Evolutionary conservation across 30 jellyfish, hydroid and myxozoan species (phyloP).

Genomic region (Rhopilema esculentum): DNA sequence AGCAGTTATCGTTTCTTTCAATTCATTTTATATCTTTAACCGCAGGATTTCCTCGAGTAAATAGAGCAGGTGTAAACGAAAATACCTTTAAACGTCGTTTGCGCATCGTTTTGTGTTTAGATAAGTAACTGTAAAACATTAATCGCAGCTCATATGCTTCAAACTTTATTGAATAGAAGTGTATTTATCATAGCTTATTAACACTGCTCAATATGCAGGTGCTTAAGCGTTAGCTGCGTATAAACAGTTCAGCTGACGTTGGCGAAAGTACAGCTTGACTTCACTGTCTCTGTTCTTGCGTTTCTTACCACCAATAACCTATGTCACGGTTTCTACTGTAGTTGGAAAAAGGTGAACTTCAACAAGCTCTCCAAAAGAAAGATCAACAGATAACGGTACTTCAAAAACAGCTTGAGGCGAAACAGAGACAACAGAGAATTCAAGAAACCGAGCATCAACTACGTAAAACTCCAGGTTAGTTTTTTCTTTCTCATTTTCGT

Average conservation of each 20-base stretch:
- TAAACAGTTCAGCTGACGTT: neutral
- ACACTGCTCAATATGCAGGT: neutral
- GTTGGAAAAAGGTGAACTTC: constrained; percentile 60
- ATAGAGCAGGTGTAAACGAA: too few relatives aligned
- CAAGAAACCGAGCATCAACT: constrained; percentile 12
- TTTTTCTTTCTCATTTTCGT: too few relatives aligned
- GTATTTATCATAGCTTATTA: neutral
- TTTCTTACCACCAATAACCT: too few relatives aligned
- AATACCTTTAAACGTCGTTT: too few relatives aligned
- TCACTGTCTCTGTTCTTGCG: too few relatives aligned
- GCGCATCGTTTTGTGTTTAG: too few relatives aligned
- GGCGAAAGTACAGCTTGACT: neutral
- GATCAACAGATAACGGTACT: constrained; percentile 27
- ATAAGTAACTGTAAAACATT: too few relatives aligned
- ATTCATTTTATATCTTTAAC: too few relatives aligned
- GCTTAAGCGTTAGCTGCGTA: neutral
- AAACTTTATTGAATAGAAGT: neutral
- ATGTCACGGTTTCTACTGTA: neutral
- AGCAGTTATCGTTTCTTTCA: too few relatives aligned
- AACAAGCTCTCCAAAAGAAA: constrained; percentile 15
- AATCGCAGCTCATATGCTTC: too few relatives aligned
- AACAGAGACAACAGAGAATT: constrained; percentile 34
- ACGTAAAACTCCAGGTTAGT: neutral
- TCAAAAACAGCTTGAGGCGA: constrained; percentile 53
- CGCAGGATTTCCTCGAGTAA: too few relatives aligned